Evolutionary conservation across 2,888 invertebrate genomes (phyloP).

Genomic region (Rhopalosiphum nymphaeae): DNA sequence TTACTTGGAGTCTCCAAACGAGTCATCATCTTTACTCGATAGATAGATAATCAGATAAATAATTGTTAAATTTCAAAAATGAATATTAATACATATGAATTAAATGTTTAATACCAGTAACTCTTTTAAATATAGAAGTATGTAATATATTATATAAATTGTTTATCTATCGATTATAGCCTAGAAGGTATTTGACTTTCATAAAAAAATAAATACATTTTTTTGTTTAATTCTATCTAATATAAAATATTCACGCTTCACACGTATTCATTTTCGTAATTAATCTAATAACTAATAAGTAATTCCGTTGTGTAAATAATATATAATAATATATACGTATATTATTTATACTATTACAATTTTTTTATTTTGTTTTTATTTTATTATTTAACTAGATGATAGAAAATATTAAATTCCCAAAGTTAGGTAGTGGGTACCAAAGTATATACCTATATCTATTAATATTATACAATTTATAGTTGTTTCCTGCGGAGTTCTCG

Average conservation of each 20-base stretch:
- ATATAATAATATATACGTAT: too few relatives aligned
- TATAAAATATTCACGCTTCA: background rate
- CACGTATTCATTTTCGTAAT: background rate
- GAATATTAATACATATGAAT: background rate
- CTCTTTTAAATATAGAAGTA: background rate
- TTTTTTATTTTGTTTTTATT: background rate
- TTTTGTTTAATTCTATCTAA: background rate
- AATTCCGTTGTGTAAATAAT: too few relatives aligned
- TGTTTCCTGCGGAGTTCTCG: background rate
- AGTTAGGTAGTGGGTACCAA: background rate
- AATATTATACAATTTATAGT: background rate
- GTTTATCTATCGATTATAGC: background rate
- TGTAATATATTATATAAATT: background rate
- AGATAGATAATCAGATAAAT: too few relatives aligned
- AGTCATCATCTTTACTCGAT: too few relatives aligned
- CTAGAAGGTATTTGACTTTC: background rate
- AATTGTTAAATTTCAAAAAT: too few relatives aligned
- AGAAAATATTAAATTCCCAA: background rate
- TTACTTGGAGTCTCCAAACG: too few relatives aligned
- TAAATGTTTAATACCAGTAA: background rate
- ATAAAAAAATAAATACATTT: background rate
- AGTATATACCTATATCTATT: background rate
- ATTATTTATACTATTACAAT: background rate
- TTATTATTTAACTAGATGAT: background rate
- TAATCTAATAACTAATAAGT: background rate